A percentile compares a stretch with the other conserved stretches of the same genome.
phyloP scores from a whole-genome alignment of 2,888 invertebrate species.

The Rutpela maculata region DNA sequence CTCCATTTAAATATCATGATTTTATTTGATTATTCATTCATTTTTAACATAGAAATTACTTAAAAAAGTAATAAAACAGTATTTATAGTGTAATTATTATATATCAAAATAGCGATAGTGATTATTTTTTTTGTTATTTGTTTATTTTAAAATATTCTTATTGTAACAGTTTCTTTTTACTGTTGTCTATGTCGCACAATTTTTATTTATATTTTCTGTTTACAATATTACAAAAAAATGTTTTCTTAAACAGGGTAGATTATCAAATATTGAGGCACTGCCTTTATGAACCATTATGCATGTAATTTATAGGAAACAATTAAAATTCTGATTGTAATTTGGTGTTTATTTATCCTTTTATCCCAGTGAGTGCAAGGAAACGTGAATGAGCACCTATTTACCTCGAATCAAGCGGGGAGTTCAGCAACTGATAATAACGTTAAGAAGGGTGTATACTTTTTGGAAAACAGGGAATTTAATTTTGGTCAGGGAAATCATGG shows the following conservation, averaged over 20 bases:
- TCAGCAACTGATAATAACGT: no score
- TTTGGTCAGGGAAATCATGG: no score
- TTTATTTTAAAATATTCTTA: constrained; percentile 15
- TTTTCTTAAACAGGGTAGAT: constrained; percentile 57
- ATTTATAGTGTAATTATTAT: constrained; percentile 51
- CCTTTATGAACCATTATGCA: constrained; percentile 53
- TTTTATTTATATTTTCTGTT: constrained; percentile 44
- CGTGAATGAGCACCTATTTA: no score
- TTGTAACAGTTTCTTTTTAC: constrained; percentile 41
- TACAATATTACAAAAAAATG: constrained; percentile 41
- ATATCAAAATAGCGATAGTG: constrained; percentile 26
- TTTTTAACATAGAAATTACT: constrained; percentile 43
- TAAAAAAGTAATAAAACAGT: constrained; percentile 54
- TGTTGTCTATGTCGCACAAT: constrained; percentile 52
- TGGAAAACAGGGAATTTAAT: no score
- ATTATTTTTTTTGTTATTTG: constrained; percentile 29
- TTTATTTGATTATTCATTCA: constrained; percentile 26
- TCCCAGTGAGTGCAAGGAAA: not conserved
- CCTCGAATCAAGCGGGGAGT: no score
- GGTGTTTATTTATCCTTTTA: constrained; percentile 14
- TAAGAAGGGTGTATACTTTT: no score
- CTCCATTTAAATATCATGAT: not conserved
- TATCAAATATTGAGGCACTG: constrained; percentile 55
- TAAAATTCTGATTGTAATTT: constrained; percentile 41
- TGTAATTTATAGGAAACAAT: constrained; percentile 56